phyloP scores from a whole-genome alignment of 2,797 vertebrate genomes.

The Phrynocephalus guinanensis region DNA sequence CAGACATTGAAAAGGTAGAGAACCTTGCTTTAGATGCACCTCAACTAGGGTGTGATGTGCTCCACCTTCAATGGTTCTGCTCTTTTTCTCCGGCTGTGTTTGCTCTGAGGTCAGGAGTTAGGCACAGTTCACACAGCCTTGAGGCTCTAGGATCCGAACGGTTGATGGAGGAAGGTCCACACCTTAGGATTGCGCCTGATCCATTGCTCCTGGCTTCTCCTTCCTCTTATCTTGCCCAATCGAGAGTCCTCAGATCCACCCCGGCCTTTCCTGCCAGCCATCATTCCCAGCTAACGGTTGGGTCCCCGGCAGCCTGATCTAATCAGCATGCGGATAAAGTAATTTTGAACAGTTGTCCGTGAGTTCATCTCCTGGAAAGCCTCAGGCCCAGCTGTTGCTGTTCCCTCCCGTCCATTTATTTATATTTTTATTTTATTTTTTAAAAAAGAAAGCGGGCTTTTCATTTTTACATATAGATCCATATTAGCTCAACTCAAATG shows the following conservation, averaged over 20 bases:
- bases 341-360: constrained; percentile 79
- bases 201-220: not conserved
- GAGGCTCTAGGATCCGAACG: not conserved
- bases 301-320: constrained; percentile 68
- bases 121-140: not conserved
- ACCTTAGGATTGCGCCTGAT: too few relatives aligned
- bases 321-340: constrained; percentile 67
- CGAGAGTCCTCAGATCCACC: accelerated
- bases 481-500: constrained; percentile 48
- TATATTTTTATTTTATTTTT: too few relatives aligned
- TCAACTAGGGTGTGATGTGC: too few relatives aligned
- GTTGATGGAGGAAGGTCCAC: not conserved
- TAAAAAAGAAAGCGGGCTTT: too few relatives aligned
- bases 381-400: constrained; percentile 74
- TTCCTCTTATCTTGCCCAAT: not conserved
- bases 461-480: constrained; percentile 37
- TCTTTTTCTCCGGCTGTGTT: not conserved
- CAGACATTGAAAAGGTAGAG: too few relatives aligned
- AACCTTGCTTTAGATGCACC: too few relatives aligned
- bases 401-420: not conserved
- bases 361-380: constrained; percentile 79
- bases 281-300: constrained; percentile 61
- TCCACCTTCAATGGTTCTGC: too few relatives aligned
- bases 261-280: constrained; percentile 52
- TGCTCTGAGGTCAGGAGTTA: not conserved